Percentiles rank a stretch among this genome's conserved stretches.
Conservation (phyloP, 2,797 vertebrate species). For the Acipenser oxyrinchus region DNA sequence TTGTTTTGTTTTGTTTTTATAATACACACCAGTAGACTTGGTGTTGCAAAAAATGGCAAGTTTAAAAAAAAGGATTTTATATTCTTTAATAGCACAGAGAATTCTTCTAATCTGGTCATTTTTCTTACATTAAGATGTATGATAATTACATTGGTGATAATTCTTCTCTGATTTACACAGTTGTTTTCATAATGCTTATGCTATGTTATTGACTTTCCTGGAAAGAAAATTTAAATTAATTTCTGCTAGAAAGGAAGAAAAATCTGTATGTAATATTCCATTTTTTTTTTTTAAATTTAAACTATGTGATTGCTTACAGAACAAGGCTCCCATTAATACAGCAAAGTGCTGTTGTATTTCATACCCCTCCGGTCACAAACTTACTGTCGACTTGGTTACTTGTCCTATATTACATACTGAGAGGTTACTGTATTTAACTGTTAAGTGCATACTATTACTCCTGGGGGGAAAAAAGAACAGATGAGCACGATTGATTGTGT, state of each 20-base stretch:
- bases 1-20: no score
- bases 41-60: no score
- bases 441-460: neutral
- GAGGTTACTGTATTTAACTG: neutral
- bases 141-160: no score
- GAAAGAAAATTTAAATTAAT: neutral
- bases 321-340: no score
- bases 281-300: conserved; percentile 6
- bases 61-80: no score
- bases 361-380: conserved; percentile 20
- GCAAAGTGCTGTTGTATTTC: neutral
- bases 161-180: no score
- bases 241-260: neutral
- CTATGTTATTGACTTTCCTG: no score
- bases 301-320: conserved; percentile 11
- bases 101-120: no score
- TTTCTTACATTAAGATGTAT: no score
- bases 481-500: conserved; percentile 6
- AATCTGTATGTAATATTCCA: neutral
- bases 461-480: conserved; percentile 3
- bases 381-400: neutral
- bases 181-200: no score
- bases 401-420: conserved; percentile 1
- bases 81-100: no score
- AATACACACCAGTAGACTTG: no score